Conservation (phyloP, 1,140 invertebrate species). For the Rhyacophila brunnea region DNA sequence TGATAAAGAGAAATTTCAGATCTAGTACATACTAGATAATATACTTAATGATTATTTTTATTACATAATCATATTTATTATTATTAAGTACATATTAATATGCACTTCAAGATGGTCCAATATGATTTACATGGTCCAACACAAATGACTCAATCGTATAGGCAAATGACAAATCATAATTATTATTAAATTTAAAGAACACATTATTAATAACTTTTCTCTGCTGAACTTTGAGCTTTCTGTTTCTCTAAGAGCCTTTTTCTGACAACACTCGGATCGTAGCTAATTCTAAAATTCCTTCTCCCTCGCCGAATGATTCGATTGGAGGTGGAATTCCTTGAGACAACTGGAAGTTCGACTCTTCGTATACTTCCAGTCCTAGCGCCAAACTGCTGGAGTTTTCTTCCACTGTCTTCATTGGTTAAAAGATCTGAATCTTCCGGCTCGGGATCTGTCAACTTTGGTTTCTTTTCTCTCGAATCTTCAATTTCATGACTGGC, state of each 20-base stretch:
- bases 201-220: background rate
- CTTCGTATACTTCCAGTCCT: conserved; percentile 28
- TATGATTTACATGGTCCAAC: too few species aligned
- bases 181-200: too few species aligned
- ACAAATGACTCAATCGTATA: too few species aligned
- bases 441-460: background rate
- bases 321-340: conserved; percentile 3
- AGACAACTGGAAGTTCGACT: conserved; percentile 21
- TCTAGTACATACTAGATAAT: too few species aligned
- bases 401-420: too few species aligned
- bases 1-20: too few species aligned
- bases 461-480: conserved; percentile 1
- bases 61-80: too few species aligned
- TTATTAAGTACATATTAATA: too few species aligned
- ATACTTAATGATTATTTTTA: too few species aligned
- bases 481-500: conserved; percentile 9
- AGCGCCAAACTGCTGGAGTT: conserved; percentile 16
- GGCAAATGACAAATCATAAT: too few species aligned
- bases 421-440: too few species aligned
- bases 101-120: too few species aligned
- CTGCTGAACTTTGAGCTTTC: conserved; percentile 12
- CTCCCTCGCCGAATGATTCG: conserved; percentile 29
- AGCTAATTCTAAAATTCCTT: conserved; percentile 29
- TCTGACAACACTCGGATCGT: conserved; percentile 29
- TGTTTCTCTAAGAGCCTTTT: conserved; percentile 31